Conservation (phyloP, 1,140 invertebrate species). For the Orius insidiosus region DNA sequence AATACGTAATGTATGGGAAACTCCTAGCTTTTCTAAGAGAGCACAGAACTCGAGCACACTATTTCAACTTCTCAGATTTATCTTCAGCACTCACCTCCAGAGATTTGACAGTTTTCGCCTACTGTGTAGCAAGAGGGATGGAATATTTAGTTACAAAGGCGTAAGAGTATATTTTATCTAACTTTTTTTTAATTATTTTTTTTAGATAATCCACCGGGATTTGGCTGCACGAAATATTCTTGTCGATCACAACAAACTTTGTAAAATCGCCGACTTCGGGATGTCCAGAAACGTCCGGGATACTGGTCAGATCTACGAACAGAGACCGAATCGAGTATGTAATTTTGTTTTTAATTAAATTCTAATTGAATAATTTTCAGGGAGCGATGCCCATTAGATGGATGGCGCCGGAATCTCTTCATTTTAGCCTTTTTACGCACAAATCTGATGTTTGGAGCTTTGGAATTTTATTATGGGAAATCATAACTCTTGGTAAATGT, state of each 20-base stretch:
- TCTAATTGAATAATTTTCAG: conserved; percentile 17
- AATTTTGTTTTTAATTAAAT: no score
- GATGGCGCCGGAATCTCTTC: conserved; percentile 74
- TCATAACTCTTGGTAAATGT: conserved; percentile 61
- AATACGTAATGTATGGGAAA: conserved; percentile 76
- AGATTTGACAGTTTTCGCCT: conserved; percentile 61
- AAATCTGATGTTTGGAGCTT: conserved; percentile 77
- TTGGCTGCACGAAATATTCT: conserved; percentile 64
- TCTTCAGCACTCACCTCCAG: conserved; percentile 45
- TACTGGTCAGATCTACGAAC: conserved; percentile 24
- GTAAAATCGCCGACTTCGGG: conserved; percentile 74
- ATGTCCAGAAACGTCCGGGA: conserved; percentile 41
- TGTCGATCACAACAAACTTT: conserved; percentile 62
- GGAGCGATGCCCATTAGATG: conserved; percentile 58
- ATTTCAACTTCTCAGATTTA: conserved; percentile 42
- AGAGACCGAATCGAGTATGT: conserved; percentile 23
- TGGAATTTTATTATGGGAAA: conserved; percentile 73
- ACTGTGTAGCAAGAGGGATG: conserved; percentile 65
- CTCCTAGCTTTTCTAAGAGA: conserved; percentile 57
- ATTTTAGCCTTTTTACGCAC: conserved; percentile 56
- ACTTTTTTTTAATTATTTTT: conserved; percentile 17
- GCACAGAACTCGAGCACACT: conserved; percentile 44
- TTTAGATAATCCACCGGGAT: conserved; percentile 61
- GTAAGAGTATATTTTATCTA: conserved; percentile 35
- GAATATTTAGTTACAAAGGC: conserved; percentile 59